A percentile compares a stretch with the other conserved stretches of the same genome.
These are phyloP conservation scores for Hypena proboscidalis DNA, from an alignment of 2,888 invertebrate species.

Conservation along the genomic window DNA sequence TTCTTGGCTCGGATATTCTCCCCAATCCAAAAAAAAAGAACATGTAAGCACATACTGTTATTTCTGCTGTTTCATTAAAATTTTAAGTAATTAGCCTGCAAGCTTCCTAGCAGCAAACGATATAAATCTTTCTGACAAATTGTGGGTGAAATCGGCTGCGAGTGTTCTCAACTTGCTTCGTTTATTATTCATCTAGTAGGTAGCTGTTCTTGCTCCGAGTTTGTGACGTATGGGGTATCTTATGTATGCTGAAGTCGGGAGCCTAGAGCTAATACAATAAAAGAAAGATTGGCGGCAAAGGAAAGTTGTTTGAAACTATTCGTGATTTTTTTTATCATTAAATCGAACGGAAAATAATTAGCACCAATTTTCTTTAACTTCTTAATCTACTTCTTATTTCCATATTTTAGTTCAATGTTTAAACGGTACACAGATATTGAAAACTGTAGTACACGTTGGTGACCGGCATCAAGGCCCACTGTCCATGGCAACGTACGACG, in stretches of 20 bases:
- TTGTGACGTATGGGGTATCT: slow-evolving; percentile 1
- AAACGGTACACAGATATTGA: too few relatives aligned
- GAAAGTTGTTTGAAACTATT: too few relatives aligned
- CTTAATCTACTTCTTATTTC: too few relatives aligned
- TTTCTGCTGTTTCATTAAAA: slow-evolving; percentile 30
- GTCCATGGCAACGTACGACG: too few relatives aligned
- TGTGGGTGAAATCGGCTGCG: slow-evolving; percentile 13
- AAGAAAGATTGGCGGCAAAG: too few relatives aligned
- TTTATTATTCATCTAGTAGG: slow-evolving; percentile 31
- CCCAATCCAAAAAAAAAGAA: background rate
- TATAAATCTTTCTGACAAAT: slow-evolving; percentile 32
- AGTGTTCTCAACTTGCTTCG: slow-evolving; percentile 18
- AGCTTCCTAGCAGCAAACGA: slow-evolving; percentile 10
- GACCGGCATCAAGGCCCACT: too few relatives aligned
- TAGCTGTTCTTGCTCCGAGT: slow-evolving; percentile 8
- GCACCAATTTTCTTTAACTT: too few relatives aligned
- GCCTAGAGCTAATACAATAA: background rate
- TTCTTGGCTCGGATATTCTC: slow-evolving; percentile 8
- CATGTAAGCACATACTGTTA: background rate
- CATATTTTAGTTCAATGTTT: too few relatives aligned
- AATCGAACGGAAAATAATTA: too few relatives aligned
- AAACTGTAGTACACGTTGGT: too few relatives aligned
- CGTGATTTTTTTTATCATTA: too few relatives aligned
- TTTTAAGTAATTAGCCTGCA: slow-evolving; percentile 15
- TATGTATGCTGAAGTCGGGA: background rate